Percentiles rank a stretch among this genome's conserved stretches.
phyloP scores from a whole-genome alignment of 1,140 invertebrate species.

The Psix sp. region DNA sequence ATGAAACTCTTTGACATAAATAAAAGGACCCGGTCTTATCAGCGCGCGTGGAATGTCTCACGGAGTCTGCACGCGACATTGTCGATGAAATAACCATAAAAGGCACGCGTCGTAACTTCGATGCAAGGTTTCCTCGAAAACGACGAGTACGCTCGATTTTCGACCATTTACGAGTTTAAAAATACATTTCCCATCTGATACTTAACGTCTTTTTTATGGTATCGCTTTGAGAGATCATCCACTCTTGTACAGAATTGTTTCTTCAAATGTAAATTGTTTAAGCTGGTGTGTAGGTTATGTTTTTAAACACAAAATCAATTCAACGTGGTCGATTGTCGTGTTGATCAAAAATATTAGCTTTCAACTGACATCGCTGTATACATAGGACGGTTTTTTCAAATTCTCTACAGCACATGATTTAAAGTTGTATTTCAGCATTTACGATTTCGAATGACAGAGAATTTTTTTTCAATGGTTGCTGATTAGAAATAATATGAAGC shows the following conservation, averaged over 20 bases:
- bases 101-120: conserved; percentile 46
- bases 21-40: conserved; percentile 48
- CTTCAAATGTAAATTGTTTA: conserved; percentile 42
- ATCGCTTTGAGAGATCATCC: conserved; percentile 45
- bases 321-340: too few relatives aligned
- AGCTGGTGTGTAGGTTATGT: conserved; percentile 21
- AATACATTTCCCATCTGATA: conserved; percentile 56
- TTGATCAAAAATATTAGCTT: too few relatives aligned
- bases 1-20: conserved; percentile 24
- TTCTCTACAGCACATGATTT: too few relatives aligned
- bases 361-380: too few relatives aligned
- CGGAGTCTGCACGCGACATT: conserved; percentile 52
- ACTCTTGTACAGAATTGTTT: conserved; percentile 28
- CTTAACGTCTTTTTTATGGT: conserved; percentile 52
- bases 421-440: too few relatives aligned
- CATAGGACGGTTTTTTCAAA: too few relatives aligned
- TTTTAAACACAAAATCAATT: conserved; percentile 18
- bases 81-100: conserved; percentile 58
- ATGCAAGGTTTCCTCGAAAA: conserved; percentile 48
- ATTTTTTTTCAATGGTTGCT: too few relatives aligned
- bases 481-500: too few relatives aligned
- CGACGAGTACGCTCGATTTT: conserved; percentile 51
- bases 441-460: too few relatives aligned
- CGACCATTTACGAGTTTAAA: conserved; percentile 57
- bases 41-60: conserved; percentile 43